Conservation (phyloP, 2,797 vertebrate genomes). For the Acanthopagrus latus region DNA sequence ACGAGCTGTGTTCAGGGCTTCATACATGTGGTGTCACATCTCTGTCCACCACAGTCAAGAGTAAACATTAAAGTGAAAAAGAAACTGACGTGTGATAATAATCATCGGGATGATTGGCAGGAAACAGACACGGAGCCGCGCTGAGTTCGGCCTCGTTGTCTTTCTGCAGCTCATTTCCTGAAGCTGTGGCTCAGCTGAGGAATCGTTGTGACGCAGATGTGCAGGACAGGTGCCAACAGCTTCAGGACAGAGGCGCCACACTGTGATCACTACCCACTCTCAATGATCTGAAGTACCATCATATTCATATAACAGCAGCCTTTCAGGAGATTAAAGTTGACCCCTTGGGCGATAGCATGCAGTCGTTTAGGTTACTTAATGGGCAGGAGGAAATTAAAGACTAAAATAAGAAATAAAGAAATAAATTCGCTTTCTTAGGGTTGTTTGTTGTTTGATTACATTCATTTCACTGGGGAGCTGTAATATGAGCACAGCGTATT, state of each 20-base stretch:
- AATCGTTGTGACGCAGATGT: constrained; percentile 29
- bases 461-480: too few relatives aligned
- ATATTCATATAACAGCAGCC: background rate
- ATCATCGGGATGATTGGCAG: constrained; percentile 17
- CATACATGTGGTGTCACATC: background rate
- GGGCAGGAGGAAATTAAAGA: constrained; percentile 13
- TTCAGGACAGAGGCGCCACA: constrained; percentile 12
- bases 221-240: constrained; percentile 17
- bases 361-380: constrained; percentile 23
- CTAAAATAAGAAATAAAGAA: background rate
- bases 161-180: constrained; percentile 46
- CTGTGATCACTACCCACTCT: constrained; percentile 14
- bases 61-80: background rate
- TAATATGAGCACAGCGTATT: background rate
- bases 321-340: background rate
- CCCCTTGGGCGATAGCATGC: constrained; percentile 2
- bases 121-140: background rate
- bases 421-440: too few relatives aligned
- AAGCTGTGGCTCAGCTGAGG: constrained; percentile 31
- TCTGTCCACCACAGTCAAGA: background rate
- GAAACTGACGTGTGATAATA: background rate
- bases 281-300: constrained; percentile 37
- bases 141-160: constrained; percentile 5
- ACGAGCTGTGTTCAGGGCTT: background rate
- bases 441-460: too few relatives aligned